Conservation (phyloP, 2,888 invertebrate genomes). For the Muscina levida region DNA sequence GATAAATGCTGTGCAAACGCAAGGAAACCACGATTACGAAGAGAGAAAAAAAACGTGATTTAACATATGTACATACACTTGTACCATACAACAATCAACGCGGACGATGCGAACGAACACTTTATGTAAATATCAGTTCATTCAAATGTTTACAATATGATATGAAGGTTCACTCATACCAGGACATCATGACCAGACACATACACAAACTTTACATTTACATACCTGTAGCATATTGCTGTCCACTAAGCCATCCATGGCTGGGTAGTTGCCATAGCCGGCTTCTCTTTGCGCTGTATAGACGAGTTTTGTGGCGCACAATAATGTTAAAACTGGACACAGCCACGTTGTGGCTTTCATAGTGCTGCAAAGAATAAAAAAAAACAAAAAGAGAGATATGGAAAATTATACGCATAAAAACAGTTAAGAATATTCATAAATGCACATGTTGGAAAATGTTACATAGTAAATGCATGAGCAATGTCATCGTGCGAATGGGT, state of each 20-base stretch:
- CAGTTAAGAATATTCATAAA: no score
- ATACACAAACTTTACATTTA: slow-evolving; percentile 37
- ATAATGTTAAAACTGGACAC: slow-evolving; percentile 78
- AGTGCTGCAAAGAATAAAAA: slow-evolving; percentile 70
- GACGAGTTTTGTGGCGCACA: slow-evolving; percentile 77
- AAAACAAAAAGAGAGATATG: slow-evolving; percentile 9
- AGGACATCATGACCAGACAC: no score
- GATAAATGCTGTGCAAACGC: neutral
- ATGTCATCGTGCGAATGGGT: no score
- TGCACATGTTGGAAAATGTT: no score
- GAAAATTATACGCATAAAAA: slow-evolving; percentile 2
- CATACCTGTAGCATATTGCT: slow-evolving; percentile 77
- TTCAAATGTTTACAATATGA: neutral
- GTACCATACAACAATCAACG: slow-evolving; percentile 12
- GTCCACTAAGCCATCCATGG: slow-evolving; percentile 59
- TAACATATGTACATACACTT: no score
- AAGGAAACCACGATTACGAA: neutral
- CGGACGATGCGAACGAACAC: neutral
- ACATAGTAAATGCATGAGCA: no score
- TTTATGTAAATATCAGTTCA: neutral
- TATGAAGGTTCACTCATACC: neutral
- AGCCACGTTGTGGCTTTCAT: slow-evolving; percentile 80
- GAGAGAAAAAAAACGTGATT: neutral
- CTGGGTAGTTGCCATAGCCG: slow-evolving; percentile 57
- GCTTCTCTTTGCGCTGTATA: slow-evolving; percentile 76